Percentiles rank a stretch among this genome's conserved stretches.
phyloP scores from a whole-genome alignment of 2,797 vertebrate genomes.

The Selene dorsalis region DNA sequence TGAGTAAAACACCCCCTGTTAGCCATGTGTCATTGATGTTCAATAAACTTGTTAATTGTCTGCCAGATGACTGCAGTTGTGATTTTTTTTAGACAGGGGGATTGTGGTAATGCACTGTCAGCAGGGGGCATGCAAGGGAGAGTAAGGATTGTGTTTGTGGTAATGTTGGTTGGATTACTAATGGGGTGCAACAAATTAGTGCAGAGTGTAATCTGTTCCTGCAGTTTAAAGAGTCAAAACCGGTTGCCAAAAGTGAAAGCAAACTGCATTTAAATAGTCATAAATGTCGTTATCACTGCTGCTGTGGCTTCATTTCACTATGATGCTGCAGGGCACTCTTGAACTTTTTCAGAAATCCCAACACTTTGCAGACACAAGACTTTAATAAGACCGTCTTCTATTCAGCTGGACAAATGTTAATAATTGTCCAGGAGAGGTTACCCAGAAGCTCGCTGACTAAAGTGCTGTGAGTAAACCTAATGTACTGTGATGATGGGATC shows the following conservation, averaged over 20 bases:
- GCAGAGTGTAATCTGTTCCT: conserved; percentile 38
- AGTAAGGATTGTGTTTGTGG: conserved; percentile 21
- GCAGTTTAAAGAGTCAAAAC: conserved; percentile 31
- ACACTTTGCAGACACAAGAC: not conserved
- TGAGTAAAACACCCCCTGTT: conserved; percentile 14
- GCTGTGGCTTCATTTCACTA: conserved; percentile 41
- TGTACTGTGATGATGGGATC: conserved; percentile 65
- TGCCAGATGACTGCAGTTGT: conserved; percentile 20
- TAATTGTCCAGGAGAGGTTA: conserved; percentile 46
- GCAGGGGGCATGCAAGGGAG: conserved; percentile 49
- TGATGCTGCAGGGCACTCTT: not conserved
- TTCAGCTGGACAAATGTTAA: conserved; percentile 40
- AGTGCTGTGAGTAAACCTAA: conserved; percentile 56
- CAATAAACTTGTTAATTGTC: conserved; percentile 67
- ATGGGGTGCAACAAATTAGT: conserved; percentile 26
- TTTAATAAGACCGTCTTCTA: conserved; percentile 7
- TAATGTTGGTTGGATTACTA: conserved; percentile 53
- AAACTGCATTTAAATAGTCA: conserved; percentile 18
- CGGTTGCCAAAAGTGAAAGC: conserved; percentile 21
- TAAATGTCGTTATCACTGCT: conserved; percentile 5
- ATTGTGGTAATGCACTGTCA: conserved; percentile 52
- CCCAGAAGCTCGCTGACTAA: conserved; percentile 28
- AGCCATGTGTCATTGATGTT: conserved; percentile 37
- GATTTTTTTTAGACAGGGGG: not conserved
- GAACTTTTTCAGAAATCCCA: conserved; percentile 9